Base-by-base conservation (phyloP, 2,888 invertebrate genomes). In the Chironomus riparius region DNA sequence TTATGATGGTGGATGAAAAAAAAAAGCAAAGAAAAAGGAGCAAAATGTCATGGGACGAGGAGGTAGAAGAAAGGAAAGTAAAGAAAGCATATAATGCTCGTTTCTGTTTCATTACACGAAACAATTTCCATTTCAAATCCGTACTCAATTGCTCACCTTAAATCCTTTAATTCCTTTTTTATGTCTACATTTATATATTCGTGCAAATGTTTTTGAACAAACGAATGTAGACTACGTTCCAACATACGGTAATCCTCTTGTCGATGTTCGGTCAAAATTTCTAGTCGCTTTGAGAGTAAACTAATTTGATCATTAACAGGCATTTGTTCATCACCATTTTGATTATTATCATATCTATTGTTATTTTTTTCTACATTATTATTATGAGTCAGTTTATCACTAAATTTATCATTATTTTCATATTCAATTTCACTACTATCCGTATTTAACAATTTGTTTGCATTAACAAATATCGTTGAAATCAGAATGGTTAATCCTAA, bases 81-180 rank as follows among this genome's bases (percentile, higher is more conserved):
- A 21, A n/a, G 21, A 61, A 71, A 15, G 28, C 65, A 24, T 65
- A 65, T 65, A 65, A 65, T 73, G 62, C 71, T 70, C 47, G 24
- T 22, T 71, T 71, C 47, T 50, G 56, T 71, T 73, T 62, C 72
- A 73, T 73, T 73, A 73, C 72, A 73, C 72, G 72, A 73, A 73
- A 61, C 61, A 68, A 38, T 38, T 50, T 50, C 68, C 74, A 65
- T 68, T 72, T 61, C 72, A 62, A 72, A 72, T 62, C 62, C 38
- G 50, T 56, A 15, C 22, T 62, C 62, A 47, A 72, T 74, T 50
- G 76, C 76, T 76, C 69, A 76, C 76, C 76, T 76, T 68, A 76
- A 76, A 76, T 76, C 76, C 69, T 76, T 76, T 68, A 76, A 69
- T 76, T 76, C 76, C 47, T 38, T 76, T 76, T 76, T 76, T 68